Percentiles rank a stretch among this genome's conserved stretches.
phyloP scores from a whole-genome alignment of 64 coral and sea anemone species.

The Pachyseris speciosa region DNA sequence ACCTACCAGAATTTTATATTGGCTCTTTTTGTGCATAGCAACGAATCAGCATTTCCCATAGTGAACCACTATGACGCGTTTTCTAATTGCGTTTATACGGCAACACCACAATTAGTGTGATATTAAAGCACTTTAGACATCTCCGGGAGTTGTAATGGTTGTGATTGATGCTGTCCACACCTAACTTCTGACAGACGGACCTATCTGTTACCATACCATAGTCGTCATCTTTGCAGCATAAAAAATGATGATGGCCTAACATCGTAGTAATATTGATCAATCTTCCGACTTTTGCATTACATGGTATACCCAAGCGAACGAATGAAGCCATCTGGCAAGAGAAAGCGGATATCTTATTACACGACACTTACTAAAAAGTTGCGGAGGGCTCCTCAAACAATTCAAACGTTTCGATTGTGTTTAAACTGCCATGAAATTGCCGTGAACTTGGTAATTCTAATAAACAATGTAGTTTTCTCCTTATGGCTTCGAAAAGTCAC shows the following conservation, averaged over 20 bases:
- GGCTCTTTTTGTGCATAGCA: no score
- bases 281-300: no score
- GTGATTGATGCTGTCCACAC: not conserved
- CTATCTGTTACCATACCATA: no score
- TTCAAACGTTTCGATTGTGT: not conserved
- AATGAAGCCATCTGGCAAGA: not conserved
- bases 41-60: no score
- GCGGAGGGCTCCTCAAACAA: not conserved
- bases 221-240: no score
- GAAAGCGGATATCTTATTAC: slow-evolving; percentile 29
- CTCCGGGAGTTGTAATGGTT: not conserved
- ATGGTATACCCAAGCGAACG: no score
- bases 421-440: not conserved
- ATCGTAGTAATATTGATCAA: no score
- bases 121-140: not conserved
- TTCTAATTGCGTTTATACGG: no score
- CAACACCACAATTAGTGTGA: not conserved
- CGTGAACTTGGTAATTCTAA: not conserved
- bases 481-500: slow-evolving; percentile 23
- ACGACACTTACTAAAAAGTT: not conserved
- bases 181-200: no score
- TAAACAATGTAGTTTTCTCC: not conserved
- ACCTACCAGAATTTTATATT: no score
- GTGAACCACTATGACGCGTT: no score
- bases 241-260: no score